Conservation (phyloP, 2,888 invertebrate genomes). For the Mythimna albipuncta region DNA sequence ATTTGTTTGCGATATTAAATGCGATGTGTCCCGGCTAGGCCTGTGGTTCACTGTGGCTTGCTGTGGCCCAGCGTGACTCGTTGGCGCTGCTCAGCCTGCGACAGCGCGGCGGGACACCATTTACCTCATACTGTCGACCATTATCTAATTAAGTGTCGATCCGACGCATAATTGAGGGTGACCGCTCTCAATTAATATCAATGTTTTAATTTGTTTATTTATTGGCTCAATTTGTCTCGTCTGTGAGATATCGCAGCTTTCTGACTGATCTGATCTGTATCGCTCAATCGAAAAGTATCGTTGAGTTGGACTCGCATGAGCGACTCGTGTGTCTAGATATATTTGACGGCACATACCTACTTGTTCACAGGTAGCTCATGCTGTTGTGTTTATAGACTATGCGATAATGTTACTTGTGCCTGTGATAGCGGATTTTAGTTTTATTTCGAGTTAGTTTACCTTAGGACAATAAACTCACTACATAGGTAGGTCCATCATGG, state of each 20-base stretch:
- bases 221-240: conserved; percentile 56
- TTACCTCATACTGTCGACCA: conserved; percentile 64
- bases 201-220: conserved; percentile 67
- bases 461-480: neutral
- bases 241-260: conserved; percentile 37
- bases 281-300: conserved; percentile 49
- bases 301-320: conserved; percentile 28
- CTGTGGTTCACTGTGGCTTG: neutral
- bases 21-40: conserved; percentile 22
- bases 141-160: conserved; percentile 70
- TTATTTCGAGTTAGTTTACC: neutral
- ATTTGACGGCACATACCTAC: neutral
- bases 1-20: conserved; percentile 58
- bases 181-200: conserved; percentile 63
- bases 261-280: conserved; percentile 42
- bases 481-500: neutral
- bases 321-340: neutral
- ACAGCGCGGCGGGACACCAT: conserved; percentile 53
- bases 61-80: neutral
- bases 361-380: neutral
- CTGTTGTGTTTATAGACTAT: neutral
- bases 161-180: conserved; percentile 54
- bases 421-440: neutral
- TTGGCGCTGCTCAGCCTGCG: neutral
- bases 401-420: neutral